Evolutionary conservation across 2,113 vertebrate species (phyloP).

Genomic region (Siphamia tubifer): DNA sequence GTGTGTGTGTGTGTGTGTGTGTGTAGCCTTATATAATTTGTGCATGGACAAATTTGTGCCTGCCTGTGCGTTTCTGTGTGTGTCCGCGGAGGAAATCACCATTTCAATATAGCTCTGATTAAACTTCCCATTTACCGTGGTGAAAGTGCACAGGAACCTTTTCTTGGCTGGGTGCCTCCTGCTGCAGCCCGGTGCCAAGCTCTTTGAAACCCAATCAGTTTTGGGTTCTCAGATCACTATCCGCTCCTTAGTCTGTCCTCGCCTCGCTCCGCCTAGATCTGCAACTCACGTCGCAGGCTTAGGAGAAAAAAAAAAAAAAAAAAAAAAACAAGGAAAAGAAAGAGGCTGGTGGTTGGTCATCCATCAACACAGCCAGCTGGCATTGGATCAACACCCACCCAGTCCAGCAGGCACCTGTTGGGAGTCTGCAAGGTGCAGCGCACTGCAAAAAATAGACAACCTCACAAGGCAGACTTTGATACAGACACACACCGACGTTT

Average conservation of each 20-base stretch:
- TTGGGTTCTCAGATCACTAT: slow-evolving; percentile 76
- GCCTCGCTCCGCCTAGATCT: slow-evolving; percentile 53
- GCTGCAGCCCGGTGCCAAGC: slow-evolving; percentile 69
- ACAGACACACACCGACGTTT: not conserved
- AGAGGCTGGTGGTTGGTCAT: slow-evolving; percentile 53
- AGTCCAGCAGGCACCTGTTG: slow-evolving; percentile 73
- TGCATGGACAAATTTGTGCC: not conserved
- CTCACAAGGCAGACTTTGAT: not conserved
- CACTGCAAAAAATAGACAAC: slow-evolving; percentile 39
- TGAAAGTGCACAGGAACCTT: slow-evolving; percentile 73
- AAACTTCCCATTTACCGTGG: slow-evolving; percentile 73
- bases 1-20: slow-evolving; percentile 22
- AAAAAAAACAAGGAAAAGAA: not conserved
- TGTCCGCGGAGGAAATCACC: slow-evolving; percentile 66
- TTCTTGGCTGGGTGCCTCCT: slow-evolving; percentile 76
- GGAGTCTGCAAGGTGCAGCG: slow-evolving; percentile 68
- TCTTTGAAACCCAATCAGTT: slow-evolving; percentile 83
- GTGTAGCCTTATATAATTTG: slow-evolving; percentile 44
- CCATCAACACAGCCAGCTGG: slow-evolving; percentile 66
- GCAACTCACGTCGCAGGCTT: slow-evolving; percentile 31
- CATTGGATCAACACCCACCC: slow-evolving; percentile 59
- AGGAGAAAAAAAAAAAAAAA: not conserved
- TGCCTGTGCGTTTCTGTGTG: not conserved
- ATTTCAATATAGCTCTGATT: slow-evolving; percentile 76
- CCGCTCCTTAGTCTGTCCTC: slow-evolving; percentile 60